Evolutionary conservation across 2,888 invertebrate genomes (phyloP).

Genomic region (Fabriciana adippe): DNA sequence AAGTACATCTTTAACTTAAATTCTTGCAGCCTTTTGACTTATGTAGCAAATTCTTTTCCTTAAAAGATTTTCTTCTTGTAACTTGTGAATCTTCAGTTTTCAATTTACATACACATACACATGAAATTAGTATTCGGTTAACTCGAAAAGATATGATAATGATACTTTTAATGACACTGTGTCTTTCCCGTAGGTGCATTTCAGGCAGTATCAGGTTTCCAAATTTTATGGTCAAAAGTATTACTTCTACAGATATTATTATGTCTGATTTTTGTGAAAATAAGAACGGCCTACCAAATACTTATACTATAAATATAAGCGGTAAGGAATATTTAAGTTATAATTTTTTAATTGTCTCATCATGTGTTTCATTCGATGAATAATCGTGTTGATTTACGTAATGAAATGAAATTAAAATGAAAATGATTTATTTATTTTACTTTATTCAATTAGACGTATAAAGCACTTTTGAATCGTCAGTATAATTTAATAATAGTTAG

Average conservation of each 20-base stretch:
- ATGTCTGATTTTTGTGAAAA: slow-evolving; percentile 73
- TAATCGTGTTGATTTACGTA: not conserved
- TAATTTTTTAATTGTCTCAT: not conserved
- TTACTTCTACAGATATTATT: slow-evolving; percentile 73
- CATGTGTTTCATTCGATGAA: not conserved
- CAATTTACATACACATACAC: too few species aligned
- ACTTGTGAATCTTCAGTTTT: not conserved
- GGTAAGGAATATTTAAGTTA: slow-evolving; percentile 59
- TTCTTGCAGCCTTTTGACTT: too few species aligned
- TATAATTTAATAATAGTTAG: too few species aligned
- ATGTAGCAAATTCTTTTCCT: not conserved
- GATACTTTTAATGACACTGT: too few species aligned
- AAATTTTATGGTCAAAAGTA: slow-evolving; percentile 59
- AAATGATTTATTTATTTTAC: too few species aligned
- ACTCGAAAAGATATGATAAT: too few species aligned
- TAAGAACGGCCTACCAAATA: slow-evolving; percentile 64
- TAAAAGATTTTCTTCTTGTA: not conserved
- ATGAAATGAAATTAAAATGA: too few species aligned
- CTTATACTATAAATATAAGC: slow-evolving; percentile 72
- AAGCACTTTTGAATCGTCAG: too few species aligned
- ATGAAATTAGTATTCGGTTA: too few species aligned
- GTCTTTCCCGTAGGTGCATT: slow-evolving; percentile 65
- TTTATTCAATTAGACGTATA: too few species aligned
- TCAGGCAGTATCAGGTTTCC: slow-evolving; percentile 79
- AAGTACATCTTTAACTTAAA: slow-evolving; percentile 50